These are phyloP conservation scores for Pediacus dermestoides DNA, from an alignment of 2,888 invertebrate species.

Conservation along the genomic window DNA sequence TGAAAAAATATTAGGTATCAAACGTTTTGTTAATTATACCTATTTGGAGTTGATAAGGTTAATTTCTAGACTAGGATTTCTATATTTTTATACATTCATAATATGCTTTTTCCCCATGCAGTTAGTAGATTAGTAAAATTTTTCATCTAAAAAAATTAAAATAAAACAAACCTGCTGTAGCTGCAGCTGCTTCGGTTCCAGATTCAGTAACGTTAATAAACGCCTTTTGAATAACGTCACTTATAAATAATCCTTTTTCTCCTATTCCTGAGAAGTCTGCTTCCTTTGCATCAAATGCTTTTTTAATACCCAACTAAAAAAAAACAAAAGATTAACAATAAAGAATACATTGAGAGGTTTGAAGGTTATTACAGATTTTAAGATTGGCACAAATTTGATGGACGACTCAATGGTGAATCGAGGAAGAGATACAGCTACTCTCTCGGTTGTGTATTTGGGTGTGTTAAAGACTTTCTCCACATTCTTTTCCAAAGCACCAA, in stretches of 20 bases:
- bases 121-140: no score
- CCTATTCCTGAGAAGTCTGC: slow-evolving; percentile 39
- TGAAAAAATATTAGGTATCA: no score
- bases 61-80: no score
- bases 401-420: slow-evolving; percentile 27
- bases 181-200: slow-evolving; percentile 46
- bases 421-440: slow-evolving; percentile 30
- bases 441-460: slow-evolving; percentile 19
- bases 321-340: slow-evolving; percentile 7
- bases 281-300: slow-evolving; percentile 21
- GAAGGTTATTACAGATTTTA: slow-evolving; percentile 27
- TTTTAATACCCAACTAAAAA: slow-evolving; percentile 29
- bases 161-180: slow-evolving; percentile 28
- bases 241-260: slow-evolving; percentile 31
- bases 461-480: slow-evolving; percentile 22
- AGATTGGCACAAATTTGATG: slow-evolving; percentile 28
- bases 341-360: slow-evolving; percentile 4
- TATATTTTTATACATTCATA: no score
- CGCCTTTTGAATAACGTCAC: slow-evolving; percentile 42
- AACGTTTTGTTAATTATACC: no score
- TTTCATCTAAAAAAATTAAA: slow-evolving; percentile 1
- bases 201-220: slow-evolving; percentile 45
- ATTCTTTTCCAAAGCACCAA: slow-evolving; percentile 24
- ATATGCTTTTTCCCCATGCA: no score
- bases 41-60: no score